A percentile compares a stretch with the other conserved stretches of the same genome.
Conservation (phyloP, 2,113 vertebrate species). For the Platichthys stellatus region DNA sequence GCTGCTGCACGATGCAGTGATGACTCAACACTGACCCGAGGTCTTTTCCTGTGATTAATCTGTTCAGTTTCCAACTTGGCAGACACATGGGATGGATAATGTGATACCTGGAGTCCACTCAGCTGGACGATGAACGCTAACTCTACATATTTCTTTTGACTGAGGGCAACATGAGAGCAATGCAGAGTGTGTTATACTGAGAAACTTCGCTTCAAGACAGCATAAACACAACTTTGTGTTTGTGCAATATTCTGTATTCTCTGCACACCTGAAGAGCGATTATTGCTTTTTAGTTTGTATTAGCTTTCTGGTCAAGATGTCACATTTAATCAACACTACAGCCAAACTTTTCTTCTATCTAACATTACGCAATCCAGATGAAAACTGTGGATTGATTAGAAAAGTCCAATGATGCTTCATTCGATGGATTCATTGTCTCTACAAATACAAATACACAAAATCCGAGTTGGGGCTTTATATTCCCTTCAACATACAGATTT, state of each 20-base stretch:
- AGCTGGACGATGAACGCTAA: constrained; percentile 12
- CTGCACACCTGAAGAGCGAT: too few relatives aligned
- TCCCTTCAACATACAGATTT: too few relatives aligned
- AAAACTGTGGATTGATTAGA: too few relatives aligned
- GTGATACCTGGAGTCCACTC: constrained; percentile 22
- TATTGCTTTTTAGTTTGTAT: too few relatives aligned
- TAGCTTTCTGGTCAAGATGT: too few relatives aligned
- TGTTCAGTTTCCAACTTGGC: constrained; percentile 30
- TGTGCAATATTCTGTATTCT: not conserved
- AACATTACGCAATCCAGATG: too few relatives aligned
- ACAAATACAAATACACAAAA: too few relatives aligned
- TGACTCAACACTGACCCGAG: constrained; percentile 40
- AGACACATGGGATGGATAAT: constrained; percentile 27
- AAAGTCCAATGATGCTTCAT: too few relatives aligned
- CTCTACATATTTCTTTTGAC: not conserved
- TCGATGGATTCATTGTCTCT: too few relatives aligned
- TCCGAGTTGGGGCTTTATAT: too few relatives aligned
- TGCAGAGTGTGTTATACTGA: not conserved
- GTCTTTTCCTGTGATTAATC: constrained; percentile 16
- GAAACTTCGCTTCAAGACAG: too few relatives aligned
- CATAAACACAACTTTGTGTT: too few relatives aligned
- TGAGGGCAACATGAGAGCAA: not conserved
- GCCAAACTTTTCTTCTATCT: not conserved
- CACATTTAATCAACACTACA: not conserved
- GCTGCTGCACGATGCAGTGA: constrained; percentile 19